Conservation (phyloP, 1,140 invertebrate genomes). For the Pseudomyrmex gracilis region DNA sequence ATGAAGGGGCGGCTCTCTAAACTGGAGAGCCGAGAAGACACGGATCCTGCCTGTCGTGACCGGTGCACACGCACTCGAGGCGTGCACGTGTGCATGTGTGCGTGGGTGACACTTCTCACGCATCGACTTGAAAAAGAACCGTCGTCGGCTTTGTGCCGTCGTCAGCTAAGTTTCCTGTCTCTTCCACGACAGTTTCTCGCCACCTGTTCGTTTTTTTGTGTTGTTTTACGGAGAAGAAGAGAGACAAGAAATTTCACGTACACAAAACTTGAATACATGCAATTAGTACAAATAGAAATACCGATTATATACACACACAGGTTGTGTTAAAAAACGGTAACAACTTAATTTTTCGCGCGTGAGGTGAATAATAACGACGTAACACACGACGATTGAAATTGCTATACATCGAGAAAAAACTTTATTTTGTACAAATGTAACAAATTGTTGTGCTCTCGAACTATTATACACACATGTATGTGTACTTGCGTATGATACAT, state of each 20-base stretch:
- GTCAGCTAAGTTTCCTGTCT: not conserved
- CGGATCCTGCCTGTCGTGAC: slow-evolving; percentile 19
- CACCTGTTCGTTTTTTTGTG: too few species aligned
- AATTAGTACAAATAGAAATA: not conserved
- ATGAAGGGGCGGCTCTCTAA: slow-evolving; percentile 33
- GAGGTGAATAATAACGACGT: slow-evolving; percentile 1
- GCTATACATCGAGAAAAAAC: slow-evolving; percentile 17
- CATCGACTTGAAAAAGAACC: not conserved
- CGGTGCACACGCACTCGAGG: slow-evolving; percentile 15
- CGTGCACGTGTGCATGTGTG: not conserved
- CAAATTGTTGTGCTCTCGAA: slow-evolving; percentile 47
- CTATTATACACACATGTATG: not conserved
- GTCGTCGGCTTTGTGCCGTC: not conserved
- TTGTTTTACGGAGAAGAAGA: not conserved
- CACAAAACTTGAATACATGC: not conserved
- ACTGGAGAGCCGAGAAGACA: slow-evolving; percentile 39
- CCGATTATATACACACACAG: too few species aligned
- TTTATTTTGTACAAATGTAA: slow-evolving; percentile 57
- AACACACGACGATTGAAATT: slow-evolving; percentile 4
- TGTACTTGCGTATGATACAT: not conserved
- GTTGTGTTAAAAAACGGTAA: not conserved
- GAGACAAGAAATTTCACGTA: not conserved
- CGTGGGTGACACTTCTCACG: not conserved
- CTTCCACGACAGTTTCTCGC: not conserved
- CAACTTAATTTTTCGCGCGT: not conserved